These are phyloP conservation scores for Corydoras sp. DNA, from an alignment of 2,113 vertebrate genomes.

Conservation along the genomic window DNA sequence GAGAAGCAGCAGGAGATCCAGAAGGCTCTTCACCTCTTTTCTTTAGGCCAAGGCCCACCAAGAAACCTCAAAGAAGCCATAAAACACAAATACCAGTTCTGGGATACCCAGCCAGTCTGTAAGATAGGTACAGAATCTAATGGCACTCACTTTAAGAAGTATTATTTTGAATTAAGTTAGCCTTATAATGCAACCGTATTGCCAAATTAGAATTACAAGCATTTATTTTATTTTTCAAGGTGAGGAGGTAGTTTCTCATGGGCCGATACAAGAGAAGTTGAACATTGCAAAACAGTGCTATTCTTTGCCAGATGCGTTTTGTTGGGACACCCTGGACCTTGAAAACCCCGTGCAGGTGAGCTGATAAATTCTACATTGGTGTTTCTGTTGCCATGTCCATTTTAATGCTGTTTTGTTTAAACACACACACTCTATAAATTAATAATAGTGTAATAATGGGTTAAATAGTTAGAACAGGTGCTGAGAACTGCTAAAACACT, in stretches of 20 bases:
- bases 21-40: constrained; percentile 93
- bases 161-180: no score
- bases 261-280: constrained; percentile 74
- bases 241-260: constrained; percentile 73
- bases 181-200: no score
- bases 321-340: constrained; percentile 86
- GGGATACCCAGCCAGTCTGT: constrained; percentile 92
- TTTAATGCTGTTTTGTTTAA: no score
- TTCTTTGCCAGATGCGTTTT: constrained; percentile 84
- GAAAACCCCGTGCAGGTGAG: constrained; percentile 78
- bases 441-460: no score
- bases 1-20: constrained; percentile 96
- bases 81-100: constrained; percentile 85
- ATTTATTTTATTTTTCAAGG: constrained; percentile 57
- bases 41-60: constrained; percentile 78
- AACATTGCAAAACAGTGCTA: constrained; percentile 80
- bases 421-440: no score
- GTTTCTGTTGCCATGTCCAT: no score
- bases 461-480: no score
- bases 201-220: no score
- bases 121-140: constrained; percentile 73
- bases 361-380: background rate
- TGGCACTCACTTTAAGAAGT: no score
- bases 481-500: no score
- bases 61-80: constrained; percentile 88